These are phyloP conservation scores for Anorthoa munda DNA, from an alignment of 2,888 invertebrate genomes.

Conservation along the genomic window DNA sequence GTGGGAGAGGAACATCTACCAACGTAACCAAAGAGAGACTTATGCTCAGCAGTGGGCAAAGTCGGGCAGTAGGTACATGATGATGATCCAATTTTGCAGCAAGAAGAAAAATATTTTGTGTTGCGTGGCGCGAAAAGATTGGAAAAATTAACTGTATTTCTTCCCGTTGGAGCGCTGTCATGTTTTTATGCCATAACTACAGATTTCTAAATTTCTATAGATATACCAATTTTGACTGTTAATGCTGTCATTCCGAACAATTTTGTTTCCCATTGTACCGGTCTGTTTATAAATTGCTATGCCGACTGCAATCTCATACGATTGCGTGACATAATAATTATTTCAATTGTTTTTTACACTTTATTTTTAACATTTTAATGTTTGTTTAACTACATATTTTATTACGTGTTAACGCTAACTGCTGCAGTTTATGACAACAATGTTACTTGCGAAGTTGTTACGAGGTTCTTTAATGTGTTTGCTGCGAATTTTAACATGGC, in stretches of 20 bases:
- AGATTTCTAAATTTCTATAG: too few species aligned
- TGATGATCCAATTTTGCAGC: too few species aligned
- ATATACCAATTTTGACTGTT: background rate
- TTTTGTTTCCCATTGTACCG: slow-evolving; percentile 20
- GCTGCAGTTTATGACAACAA: slow-evolving; percentile 16
- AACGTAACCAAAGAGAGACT: too few species aligned
- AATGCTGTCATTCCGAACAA: background rate
- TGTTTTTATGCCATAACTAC: too few species aligned
- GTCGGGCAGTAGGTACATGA: too few species aligned
- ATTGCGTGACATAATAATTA: slow-evolving; percentile 21
- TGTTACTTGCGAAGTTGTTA: background rate
- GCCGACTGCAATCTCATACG: slow-evolving; percentile 32
- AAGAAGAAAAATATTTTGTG: too few species aligned
- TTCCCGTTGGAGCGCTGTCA: too few species aligned
- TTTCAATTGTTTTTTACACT: slow-evolving; percentile 29
- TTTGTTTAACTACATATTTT: slow-evolving; percentile 27
- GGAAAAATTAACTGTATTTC: too few species aligned
- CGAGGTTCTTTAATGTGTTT: slow-evolving; percentile 7
- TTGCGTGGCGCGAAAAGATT: too few species aligned
- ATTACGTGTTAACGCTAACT: slow-evolving; percentile 30
- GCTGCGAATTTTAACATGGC: background rate
- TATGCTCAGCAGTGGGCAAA: too few species aligned
- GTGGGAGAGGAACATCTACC: too few species aligned
- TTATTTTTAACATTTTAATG: slow-evolving; percentile 28
- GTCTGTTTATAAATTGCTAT: slow-evolving; percentile 43